Conservation (phyloP, 2,113 vertebrate genomes). For the Emydura subglobosa region DNA sequence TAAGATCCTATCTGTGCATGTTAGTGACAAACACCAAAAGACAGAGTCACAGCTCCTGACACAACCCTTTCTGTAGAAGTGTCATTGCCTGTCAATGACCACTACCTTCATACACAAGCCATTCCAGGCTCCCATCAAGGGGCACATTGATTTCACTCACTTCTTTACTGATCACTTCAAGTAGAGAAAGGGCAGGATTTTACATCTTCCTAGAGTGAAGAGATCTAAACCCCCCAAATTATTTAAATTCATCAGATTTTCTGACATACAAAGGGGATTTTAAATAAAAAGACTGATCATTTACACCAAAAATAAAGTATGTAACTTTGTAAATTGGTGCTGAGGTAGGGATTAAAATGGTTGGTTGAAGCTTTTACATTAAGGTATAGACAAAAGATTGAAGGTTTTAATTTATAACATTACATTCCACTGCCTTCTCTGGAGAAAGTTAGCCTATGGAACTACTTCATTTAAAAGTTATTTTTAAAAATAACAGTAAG, state of each 20-base stretch:
- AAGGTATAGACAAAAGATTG: neutral
- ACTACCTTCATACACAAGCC: rapidly evolving
- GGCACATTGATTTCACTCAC: neutral
- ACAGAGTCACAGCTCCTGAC: neutral
- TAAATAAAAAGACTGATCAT: neutral
- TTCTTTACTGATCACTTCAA: neutral
- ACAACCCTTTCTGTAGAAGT: neutral
- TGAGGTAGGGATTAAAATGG: neutral
- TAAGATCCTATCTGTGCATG: rapidly evolving
- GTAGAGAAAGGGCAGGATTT: rapidly evolving
- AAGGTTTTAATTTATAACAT: neutral
- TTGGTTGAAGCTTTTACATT: neutral
- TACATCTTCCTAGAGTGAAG: neutral
- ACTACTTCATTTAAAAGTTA: neutral
- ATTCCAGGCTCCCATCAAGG: neutral
- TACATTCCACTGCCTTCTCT: neutral
- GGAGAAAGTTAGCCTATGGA: neutral
- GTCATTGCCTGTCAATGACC: neutral
- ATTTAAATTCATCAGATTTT: neutral
- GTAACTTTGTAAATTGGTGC: neutral
- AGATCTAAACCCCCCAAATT: neutral
- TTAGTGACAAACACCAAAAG: neutral
- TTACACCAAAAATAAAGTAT: rapidly evolving
- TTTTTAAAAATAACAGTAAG: neutral
- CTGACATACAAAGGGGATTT: neutral